Conservation (phyloP, 2,113 vertebrate species). For the Podarcis raffonei region DNA sequence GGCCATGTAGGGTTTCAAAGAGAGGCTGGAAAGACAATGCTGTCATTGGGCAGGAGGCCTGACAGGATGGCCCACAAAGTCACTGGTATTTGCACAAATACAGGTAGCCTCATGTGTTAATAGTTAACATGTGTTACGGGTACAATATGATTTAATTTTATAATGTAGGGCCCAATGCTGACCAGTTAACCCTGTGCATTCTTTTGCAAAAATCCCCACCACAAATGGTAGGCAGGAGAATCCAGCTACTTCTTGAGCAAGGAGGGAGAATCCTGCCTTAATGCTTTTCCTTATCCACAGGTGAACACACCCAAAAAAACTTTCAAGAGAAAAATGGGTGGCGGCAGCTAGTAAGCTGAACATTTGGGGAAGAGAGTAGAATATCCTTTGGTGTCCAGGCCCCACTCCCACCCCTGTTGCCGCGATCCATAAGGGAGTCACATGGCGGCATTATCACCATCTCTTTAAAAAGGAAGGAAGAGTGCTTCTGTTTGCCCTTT, state of each 20-base stretch:
- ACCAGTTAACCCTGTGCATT: no score
- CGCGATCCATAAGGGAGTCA: not conserved
- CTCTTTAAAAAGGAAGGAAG: not conserved
- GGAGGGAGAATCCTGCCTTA: not conserved
- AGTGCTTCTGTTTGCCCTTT: not conserved
- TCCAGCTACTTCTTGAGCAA: not conserved
- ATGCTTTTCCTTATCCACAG: not conserved
- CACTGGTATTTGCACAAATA: not conserved
- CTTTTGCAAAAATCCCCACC: no score
- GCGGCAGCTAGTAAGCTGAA: not conserved
- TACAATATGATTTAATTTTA: not conserved
- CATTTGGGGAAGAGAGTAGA: not conserved
- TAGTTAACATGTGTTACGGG: not conserved
- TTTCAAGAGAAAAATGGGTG: not conserved
- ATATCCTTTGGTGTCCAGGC: not conserved
- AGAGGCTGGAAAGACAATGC: not conserved
- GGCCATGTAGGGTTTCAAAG: not conserved
- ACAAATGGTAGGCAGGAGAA: not conserved
- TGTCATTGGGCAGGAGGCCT: not conserved
- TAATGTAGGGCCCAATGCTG: not conserved
- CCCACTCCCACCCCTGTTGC: not conserved
- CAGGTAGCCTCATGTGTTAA: not conserved
- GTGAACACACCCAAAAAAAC: no score
- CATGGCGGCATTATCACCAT: not conserved
- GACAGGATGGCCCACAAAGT: not conserved